phyloP scores from a whole-genome alignment of 2,113 vertebrate species.

The Chaetops frenatus region DNA sequence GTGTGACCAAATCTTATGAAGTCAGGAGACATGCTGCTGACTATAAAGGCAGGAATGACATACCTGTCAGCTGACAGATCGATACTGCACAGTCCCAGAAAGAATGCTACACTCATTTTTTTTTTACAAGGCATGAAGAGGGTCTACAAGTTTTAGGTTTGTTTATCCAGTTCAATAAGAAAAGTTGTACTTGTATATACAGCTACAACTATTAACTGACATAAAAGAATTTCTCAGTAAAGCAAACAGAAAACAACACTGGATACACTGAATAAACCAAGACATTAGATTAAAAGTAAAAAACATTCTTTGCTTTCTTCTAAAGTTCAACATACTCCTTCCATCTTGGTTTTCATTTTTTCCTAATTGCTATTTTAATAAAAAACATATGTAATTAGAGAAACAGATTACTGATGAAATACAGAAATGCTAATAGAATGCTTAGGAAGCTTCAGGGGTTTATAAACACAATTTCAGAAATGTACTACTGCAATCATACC shows the following conservation, averaged over 20 bases:
- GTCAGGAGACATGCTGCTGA: accelerated
- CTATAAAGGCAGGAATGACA: not conserved
- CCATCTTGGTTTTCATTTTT: not conserved
- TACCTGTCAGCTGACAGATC: not conserved
- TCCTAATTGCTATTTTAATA: not conserved
- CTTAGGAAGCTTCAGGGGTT: not conserved
- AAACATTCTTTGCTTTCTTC: not conserved
- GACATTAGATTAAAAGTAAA: not conserved
- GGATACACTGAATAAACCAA: not conserved
- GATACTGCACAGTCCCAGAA: not conserved
- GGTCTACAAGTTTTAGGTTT: not conserved
- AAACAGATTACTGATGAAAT: not conserved
- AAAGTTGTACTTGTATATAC: not conserved
- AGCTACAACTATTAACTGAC: not conserved
- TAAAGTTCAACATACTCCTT: not conserved
- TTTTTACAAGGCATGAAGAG: not conserved
- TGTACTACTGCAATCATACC: constrained; percentile 83
- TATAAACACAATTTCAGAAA: not conserved
- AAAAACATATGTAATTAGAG: not conserved
- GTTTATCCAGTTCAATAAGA: not conserved
- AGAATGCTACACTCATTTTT: not conserved
- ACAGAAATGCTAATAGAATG: not conserved
- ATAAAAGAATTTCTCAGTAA: not conserved
- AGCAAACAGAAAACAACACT: not conserved
- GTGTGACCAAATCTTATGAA: not conserved